A percentile compares a stretch with the other conserved stretches of the same genome.
phyloP scores from a whole-genome alignment of 2,113 vertebrate genomes.

The Megaptera novaeangliae region DNA sequence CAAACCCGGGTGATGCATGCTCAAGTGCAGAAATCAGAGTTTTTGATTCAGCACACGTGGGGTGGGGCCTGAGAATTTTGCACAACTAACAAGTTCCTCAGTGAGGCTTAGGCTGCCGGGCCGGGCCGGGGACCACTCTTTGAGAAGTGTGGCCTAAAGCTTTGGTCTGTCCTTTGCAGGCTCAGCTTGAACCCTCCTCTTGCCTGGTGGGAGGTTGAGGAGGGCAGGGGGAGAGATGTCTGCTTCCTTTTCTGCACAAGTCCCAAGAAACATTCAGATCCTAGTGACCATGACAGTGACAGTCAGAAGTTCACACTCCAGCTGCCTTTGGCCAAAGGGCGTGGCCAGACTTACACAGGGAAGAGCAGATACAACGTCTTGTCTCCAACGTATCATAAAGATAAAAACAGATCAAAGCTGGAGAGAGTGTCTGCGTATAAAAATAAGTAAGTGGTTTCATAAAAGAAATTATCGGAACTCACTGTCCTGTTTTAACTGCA shows the following conservation, averaged over 20 bases:
- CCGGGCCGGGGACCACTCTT: neutral
- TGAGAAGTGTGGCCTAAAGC: neutral
- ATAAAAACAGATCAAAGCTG: slow-evolving; percentile 29
- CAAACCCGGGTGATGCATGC: accelerated
- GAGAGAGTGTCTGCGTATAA: neutral
- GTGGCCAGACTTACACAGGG: neutral
- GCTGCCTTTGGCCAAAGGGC: slow-evolving; percentile 12
- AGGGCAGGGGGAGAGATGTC: neutral
- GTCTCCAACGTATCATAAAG: neutral
- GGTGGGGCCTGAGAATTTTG: neutral
- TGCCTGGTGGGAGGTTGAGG: no score
- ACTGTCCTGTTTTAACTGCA: neutral
- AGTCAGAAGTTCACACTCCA: neutral
- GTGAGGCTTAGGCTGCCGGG: no score
- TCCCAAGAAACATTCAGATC: neutral
- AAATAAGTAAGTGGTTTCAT: neutral
- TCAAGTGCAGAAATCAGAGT: neutral
- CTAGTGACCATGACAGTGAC: neutral
- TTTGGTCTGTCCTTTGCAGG: neutral
- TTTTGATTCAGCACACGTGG: neutral
- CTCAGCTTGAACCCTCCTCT: neutral
- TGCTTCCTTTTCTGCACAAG: neutral
- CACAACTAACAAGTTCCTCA: neutral
- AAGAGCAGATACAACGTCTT: neutral
- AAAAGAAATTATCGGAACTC: neutral